Percentiles rank a stretch among this genome's conserved stretches.
Evolutionary conservation across 2,113 vertebrate species (phyloP).

Genomic region (Caranx melampygus): DNA sequence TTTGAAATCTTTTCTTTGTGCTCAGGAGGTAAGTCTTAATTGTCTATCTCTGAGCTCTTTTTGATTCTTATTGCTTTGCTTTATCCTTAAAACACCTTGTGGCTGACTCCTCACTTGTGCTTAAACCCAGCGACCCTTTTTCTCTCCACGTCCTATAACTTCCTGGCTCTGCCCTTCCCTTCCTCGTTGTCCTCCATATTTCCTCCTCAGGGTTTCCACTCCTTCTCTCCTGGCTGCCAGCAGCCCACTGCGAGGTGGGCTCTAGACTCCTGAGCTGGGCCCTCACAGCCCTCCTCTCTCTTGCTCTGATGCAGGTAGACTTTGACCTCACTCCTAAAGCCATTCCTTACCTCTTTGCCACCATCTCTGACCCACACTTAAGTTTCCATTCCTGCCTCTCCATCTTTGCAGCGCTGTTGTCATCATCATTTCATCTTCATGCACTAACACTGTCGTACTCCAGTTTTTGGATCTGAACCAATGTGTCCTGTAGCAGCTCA

Average conservation of each 20-base stretch:
- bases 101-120: slow-evolving; percentile 64
- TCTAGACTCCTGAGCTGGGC: slow-evolving; percentile 93
- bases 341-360: slow-evolving; percentile 39
- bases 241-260: slow-evolving; percentile 98
- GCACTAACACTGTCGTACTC: background rate
- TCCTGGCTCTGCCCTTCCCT: slow-evolving; percentile 65
- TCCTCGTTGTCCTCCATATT: slow-evolving; percentile 73
- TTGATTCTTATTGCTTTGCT: slow-evolving; percentile 61
- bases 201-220: slow-evolving; percentile 95
- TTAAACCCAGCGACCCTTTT: slow-evolving; percentile 51
- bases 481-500: background rate
- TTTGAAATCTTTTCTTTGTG: background rate
- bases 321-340: slow-evolving; percentile 52
- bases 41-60: slow-evolving; percentile 38
- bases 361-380: slow-evolving; percentile 32
- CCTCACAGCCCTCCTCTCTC: slow-evolving; percentile 91
- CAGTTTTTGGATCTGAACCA: background rate
- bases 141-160: slow-evolving; percentile 61
- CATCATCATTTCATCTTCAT: slow-evolving; percentile 5
- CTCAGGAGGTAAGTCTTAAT: slow-evolving; percentile 23
- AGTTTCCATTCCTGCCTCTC: slow-evolving; percentile 45
- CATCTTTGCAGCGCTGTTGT: slow-evolving; percentile 29
- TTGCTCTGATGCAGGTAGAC: slow-evolving; percentile 99
- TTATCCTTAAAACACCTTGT: slow-evolving; percentile 52
- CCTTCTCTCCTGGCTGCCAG: slow-evolving; percentile 99